Conservation (phyloP, 2,113 vertebrate species). For the Australoheros scitulus region DNA sequence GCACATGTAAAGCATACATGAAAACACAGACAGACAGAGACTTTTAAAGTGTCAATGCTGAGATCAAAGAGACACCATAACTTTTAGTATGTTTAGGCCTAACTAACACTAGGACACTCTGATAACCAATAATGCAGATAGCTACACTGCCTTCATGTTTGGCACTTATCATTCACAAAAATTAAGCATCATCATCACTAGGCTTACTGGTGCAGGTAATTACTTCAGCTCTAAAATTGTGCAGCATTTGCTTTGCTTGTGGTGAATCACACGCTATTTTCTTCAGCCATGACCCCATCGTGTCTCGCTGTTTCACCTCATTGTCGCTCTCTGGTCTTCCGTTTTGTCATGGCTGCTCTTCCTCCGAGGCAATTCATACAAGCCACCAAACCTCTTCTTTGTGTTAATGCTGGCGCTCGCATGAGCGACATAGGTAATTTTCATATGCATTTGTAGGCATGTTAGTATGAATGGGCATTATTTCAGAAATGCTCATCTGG, state of each 20-base stretch:
- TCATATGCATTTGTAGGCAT: no score
- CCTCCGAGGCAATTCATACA: neutral
- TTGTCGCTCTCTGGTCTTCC: neutral
- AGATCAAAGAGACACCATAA: neutral
- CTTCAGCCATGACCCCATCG: neutral
- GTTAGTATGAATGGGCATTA: no score
- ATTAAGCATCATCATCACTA: neutral
- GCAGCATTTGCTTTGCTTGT: neutral
- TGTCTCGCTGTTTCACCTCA: neutral
- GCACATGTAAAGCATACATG: slow-evolving; percentile 4
- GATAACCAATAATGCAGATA: neutral
- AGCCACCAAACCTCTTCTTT: neutral
- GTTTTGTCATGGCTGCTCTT: neutral
- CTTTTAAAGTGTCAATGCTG: slow-evolving; percentile 21
- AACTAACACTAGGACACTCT: neutral
- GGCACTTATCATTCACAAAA: neutral
- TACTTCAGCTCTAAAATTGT: neutral
- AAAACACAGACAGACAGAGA: neutral
- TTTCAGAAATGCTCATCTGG: no score
- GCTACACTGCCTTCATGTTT: neutral
- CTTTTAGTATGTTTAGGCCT: neutral
- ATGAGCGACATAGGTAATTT: no score
- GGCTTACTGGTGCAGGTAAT: neutral
- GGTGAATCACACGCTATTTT: neutral
- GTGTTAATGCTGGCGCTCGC: neutral